Conservation (phyloP, 2,888 invertebrate genomes). For the Drosophila lutescens region DNA sequence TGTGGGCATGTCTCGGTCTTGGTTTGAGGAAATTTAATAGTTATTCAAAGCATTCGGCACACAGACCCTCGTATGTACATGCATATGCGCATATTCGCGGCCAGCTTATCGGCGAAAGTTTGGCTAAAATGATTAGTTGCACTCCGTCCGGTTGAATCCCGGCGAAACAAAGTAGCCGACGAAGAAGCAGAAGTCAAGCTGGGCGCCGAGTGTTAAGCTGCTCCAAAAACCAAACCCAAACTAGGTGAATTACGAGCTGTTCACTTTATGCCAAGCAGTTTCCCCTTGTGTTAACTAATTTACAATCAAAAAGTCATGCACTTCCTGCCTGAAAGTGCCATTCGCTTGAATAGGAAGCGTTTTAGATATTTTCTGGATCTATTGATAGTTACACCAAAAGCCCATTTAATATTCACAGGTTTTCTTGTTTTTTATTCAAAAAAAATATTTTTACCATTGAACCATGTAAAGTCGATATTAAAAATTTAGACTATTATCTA, state of each 20-base stretch:
- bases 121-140: conserved; percentile 25
- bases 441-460: too few relatives aligned
- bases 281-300: conserved; percentile 65
- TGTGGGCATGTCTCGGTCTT: not conserved
- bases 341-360: not conserved
- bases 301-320: not conserved
- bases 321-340: not conserved
- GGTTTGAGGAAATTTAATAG: conserved; percentile 47
- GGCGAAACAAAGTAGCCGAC: not conserved
- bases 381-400: too few relatives aligned
- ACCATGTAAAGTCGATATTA: too few relatives aligned
- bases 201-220: not conserved
- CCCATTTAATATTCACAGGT: too few relatives aligned
- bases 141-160: not conserved
- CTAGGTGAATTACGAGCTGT: conserved; percentile 72
- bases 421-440: too few relatives aligned
- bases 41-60: conserved; percentile 42
- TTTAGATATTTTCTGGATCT: not conserved
- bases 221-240: not conserved
- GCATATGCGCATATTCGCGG: conserved; percentile 7
- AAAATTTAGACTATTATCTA: too few relatives aligned
- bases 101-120: conserved; percentile 28
- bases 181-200: not conserved
- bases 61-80: too few relatives aligned
- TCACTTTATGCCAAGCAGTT: conserved; percentile 74